Percentiles rank a stretch among this genome's conserved stretches.
phyloP scores from a whole-genome alignment of 2,888 invertebrate genomes.

The Sialis fuliginosa region DNA sequence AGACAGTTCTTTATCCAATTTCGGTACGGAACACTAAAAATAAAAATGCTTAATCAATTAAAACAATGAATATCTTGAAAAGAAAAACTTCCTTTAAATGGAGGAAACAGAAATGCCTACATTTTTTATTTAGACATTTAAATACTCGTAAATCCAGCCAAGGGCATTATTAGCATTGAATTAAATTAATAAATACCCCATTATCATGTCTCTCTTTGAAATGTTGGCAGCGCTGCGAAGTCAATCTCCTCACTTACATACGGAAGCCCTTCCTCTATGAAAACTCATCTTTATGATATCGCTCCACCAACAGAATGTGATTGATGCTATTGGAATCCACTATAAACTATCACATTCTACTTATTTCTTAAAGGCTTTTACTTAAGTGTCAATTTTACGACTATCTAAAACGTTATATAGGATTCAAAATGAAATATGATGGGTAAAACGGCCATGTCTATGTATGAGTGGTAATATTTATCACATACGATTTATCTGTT shows the following conservation, averaged over 20 bases:
- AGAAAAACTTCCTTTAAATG: too few species aligned
- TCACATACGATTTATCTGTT: not conserved
- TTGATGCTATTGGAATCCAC: not conserved
- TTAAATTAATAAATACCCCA: too few species aligned
- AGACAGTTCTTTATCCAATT: too few species aligned
- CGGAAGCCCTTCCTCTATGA: not conserved
- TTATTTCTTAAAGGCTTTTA: conserved; percentile 5
- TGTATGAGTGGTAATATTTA: conserved; percentile 1
- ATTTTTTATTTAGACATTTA: too few species aligned
- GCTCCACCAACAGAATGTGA: not conserved
- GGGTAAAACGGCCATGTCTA: conserved; percentile 2
- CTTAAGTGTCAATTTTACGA: conserved; percentile 6
- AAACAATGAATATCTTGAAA: too few species aligned
- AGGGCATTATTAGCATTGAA: too few species aligned
- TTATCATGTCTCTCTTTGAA: too few species aligned
- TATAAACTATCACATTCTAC: not conserved
- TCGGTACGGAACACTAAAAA: too few species aligned
- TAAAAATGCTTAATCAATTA: too few species aligned
- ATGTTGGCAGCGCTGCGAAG: too few species aligned
- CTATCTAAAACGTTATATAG: conserved; percentile 5
- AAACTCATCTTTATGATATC: conserved; percentile 3
- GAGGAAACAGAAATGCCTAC: too few species aligned
- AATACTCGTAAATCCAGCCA: too few species aligned
- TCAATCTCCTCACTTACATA: not conserved
- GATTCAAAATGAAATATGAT: conserved; percentile 4